Evolutionary conservation across 2,113 vertebrate genomes (phyloP), one percentile per base, ranked within the genome.

Genomic region (Chaetodon auriga): DNA sequence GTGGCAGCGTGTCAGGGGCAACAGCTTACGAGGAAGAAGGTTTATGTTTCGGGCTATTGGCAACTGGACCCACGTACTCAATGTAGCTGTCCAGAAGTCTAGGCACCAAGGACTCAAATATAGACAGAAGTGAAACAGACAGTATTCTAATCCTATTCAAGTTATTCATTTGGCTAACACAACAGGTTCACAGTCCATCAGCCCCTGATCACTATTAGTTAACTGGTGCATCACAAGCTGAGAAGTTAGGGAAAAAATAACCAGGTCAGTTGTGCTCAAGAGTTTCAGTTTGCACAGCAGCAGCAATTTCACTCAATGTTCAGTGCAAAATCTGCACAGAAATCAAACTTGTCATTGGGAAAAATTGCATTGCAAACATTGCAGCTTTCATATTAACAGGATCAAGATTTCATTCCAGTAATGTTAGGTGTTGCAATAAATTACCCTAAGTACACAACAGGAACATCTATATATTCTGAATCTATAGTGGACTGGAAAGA

Each of bases 11-110:
- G 78, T 80, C 53, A 73, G 83, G 77, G 72, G 73, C 74, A 77
- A 61, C 83, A 72, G 81, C 65, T 77, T 49, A 25, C 16, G 66
- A 53, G 41, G 36, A 51, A 62, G 77, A 61, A 30, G 66, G 75
- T 58, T 91, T 80, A 81, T 66, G 70, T 86, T 87, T 78, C 76
- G 72, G 74, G 72, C 46, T 38, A 35, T 19, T 68, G 57, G 51
- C 86, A 89, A 90, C 87, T 91, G 85, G 80, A 25, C 64, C 69
- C 65, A 78, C 53, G 64, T 30, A 30, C 30, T 30, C 30, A 30
- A 61, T 73, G 72, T 53, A 69, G 61, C 51, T 70, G 75, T 68
- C 53, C 25, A 8, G 58, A 54, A 14, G 69, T 23, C 48, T 15
- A 46, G 36, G 38, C 49, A 66, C 19, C 8, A 55, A 55, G 64